Evolutionary conservation across 2,888 invertebrate species (phyloP).

Genomic region (Litoditis marina): DNA sequence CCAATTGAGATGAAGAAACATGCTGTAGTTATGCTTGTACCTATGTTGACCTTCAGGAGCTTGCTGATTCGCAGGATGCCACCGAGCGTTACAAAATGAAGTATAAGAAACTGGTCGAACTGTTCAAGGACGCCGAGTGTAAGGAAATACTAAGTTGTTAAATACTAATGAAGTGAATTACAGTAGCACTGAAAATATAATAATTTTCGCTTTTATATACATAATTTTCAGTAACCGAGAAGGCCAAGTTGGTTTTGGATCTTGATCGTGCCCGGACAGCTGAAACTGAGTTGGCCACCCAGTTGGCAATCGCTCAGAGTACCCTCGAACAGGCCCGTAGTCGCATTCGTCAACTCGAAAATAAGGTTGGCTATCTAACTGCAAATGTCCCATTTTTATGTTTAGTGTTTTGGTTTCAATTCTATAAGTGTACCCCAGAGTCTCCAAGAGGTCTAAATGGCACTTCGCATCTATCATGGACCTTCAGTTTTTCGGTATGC

Average conservation of each 20-base stretch:
- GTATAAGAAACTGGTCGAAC: constrained; percentile 11
- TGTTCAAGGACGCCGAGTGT: constrained; percentile 15
- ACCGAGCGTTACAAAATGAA: constrained; percentile 3
- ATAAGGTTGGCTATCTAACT: neutral
- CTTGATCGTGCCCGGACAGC: neutral
- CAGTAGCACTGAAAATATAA: neutral
- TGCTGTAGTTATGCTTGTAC: too few relatives aligned
- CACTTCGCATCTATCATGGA: too few relatives aligned
- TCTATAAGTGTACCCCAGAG: too few relatives aligned
- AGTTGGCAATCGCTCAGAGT: neutral
- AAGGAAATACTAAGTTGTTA: neutral
- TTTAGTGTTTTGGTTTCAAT: too few relatives aligned
- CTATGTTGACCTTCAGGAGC: constrained; percentile 1
- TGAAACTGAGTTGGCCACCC: neutral
- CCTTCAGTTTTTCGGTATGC: too few relatives aligned
- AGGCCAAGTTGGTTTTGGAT: constrained; percentile 1
- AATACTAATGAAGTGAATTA: neutral
- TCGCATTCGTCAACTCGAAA: neutral
- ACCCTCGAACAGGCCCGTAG: constrained; percentile 1
- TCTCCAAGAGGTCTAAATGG: too few relatives aligned
- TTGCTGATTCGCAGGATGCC: neutral
- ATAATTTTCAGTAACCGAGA: constrained; percentile 7
- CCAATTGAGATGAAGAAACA: too few relatives aligned
- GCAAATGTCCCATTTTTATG: too few relatives aligned
- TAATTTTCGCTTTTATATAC: too few relatives aligned